phyloP scores from a whole-genome alignment of 2,113 vertebrate species.

The Tragelaphus scriptus region DNA sequence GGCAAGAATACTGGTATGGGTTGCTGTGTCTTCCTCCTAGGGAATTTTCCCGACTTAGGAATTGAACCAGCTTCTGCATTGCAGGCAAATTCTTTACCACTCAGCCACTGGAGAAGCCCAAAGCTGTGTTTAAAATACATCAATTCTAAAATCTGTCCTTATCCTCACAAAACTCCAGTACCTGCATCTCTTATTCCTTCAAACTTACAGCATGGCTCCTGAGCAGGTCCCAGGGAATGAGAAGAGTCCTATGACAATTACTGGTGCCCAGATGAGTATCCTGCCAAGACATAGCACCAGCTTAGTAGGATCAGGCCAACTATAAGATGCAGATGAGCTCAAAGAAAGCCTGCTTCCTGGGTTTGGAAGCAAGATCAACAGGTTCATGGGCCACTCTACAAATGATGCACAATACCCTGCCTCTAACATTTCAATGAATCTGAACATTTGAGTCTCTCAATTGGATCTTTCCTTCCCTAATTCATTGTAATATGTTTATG shows the following conservation, averaged over 20 bases:
- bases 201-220: background rate
- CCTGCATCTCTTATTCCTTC: background rate
- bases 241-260: background rate
- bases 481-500: background rate
- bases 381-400: background rate
- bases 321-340: background rate
- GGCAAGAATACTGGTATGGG: background rate
- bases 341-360: background rate
- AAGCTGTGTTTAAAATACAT: background rate
- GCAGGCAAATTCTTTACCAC: background rate
- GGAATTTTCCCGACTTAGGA: background rate
- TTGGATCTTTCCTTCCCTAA: background rate
- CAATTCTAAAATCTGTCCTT: background rate
- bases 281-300: background rate
- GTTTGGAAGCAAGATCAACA: background rate
- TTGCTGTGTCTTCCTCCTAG: background rate
- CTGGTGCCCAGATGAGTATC: background rate
- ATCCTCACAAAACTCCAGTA: background rate
- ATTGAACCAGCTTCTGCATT: background rate
- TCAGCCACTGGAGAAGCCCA: background rate
- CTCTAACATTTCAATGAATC: background rate
- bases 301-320: background rate
- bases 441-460: background rate
- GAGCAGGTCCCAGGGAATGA: background rate
- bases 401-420: background rate